A percentile compares a stretch with the other conserved stretches of the same genome.
phyloP scores from a whole-genome alignment of 2,888 invertebrate genomes.

The Aquatica leii region DNA sequence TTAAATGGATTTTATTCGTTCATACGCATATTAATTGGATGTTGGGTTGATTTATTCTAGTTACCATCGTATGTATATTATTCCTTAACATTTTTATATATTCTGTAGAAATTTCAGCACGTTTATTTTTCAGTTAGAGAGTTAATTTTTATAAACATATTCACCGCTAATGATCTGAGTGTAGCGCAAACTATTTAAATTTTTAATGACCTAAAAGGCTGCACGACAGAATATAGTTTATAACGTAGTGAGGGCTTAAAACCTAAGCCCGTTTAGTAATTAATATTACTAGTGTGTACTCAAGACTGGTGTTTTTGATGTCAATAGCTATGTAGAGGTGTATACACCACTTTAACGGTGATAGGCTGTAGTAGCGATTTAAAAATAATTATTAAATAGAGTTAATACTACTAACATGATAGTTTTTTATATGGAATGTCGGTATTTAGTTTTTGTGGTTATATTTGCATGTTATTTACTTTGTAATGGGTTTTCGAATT shows the following conservation, averaged over 20 bases:
- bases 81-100: slow-evolving; percentile 25
- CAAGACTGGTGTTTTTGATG: slow-evolving; percentile 61
- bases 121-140: slow-evolving; percentile 14
- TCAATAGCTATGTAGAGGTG: slow-evolving; percentile 57
- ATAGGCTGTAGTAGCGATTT: slow-evolving; percentile 55
- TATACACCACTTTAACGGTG: slow-evolving; percentile 56
- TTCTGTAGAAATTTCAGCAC: slow-evolving; percentile 14
- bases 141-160: slow-evolving; percentile 19
- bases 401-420: slow-evolving; percentile 51
- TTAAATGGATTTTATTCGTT: slow-evolving; percentile 16
- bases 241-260: slow-evolving; percentile 20
- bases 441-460: slow-evolving; percentile 41
- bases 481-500: slow-evolving; percentile 23
- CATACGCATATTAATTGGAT: slow-evolving; percentile 38
- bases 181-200: slow-evolving; percentile 49
- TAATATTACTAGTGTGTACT: slow-evolving; percentile 57
- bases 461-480: slow-evolving; percentile 28
- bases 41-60: slow-evolving; percentile 55
- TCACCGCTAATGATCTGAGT: slow-evolving; percentile 43
- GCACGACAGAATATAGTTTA: slow-evolving; percentile 52
- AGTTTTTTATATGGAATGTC: slow-evolving; percentile 54
- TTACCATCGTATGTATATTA: slow-evolving; percentile 51
- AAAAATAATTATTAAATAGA: slow-evolving; percentile 47
- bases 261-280: slow-evolving; percentile 36
- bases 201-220: slow-evolving; percentile 58